These are phyloP conservation scores for Solenopsis invicta DNA, from an alignment of 1,140 invertebrate species.

Conservation along the genomic window DNA sequence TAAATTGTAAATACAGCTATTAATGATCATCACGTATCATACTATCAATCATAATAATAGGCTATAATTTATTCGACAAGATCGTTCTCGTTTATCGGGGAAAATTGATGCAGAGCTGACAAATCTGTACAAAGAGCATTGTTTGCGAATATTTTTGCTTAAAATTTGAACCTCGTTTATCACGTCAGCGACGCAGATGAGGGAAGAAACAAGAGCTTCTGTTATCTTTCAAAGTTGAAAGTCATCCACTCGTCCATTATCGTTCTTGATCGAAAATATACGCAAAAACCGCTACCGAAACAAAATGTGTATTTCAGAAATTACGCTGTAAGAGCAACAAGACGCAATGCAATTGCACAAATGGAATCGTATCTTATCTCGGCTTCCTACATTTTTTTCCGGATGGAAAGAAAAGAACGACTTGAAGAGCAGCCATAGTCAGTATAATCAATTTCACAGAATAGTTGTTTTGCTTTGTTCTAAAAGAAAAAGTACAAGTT, in stretches of 20 bases:
- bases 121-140: not conserved
- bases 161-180: conserved; percentile 18
- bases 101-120: not conserved
- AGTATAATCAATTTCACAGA: not conserved
- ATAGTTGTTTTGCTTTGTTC: not conserved
- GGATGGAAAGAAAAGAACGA: not conserved
- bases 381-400: not conserved
- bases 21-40: not conserved
- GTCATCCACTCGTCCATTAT: conserved; percentile 21
- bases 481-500: not conserved
- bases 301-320: conserved; percentile 21
- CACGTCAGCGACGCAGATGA: not conserved
- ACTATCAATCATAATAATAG: conserved; percentile 6
- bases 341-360: conserved; percentile 28
- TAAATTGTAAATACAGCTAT: not conserved
- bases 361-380: conserved; percentile 23
- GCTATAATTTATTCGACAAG: conserved; percentile 17
- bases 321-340: conserved; percentile 2
- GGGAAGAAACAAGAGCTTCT: not conserved
- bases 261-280: not conserved
- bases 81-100: not conserved
- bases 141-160: conserved; percentile 1
- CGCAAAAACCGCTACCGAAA: not conserved
- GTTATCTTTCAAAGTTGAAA: conserved; percentile 41
- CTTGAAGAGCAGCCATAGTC: not conserved